phyloP scores from a whole-genome alignment of 2,797 vertebrate genomes.

The Choloepus didactylus region DNA sequence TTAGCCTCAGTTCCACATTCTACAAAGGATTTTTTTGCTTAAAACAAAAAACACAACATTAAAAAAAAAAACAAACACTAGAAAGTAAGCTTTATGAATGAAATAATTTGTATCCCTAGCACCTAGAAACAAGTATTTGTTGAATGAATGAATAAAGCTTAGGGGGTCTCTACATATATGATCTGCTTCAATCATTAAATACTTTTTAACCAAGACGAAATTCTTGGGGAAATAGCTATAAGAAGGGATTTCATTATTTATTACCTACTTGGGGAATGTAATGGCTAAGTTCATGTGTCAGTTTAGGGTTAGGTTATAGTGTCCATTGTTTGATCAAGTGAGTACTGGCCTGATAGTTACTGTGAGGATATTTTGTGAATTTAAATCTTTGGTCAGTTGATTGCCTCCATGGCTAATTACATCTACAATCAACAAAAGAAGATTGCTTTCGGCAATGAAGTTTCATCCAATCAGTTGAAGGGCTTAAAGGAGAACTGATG shows the following conservation, averaged over 20 bases:
- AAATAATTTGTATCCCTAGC: neutral
- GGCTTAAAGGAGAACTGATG: too few species aligned
- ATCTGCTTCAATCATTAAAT: conserved; percentile 62
- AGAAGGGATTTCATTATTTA: conserved; percentile 65
- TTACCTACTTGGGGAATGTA: conserved; percentile 14
- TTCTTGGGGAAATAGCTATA: neutral
- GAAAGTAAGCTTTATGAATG: conserved; percentile 45
- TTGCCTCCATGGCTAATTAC: too few species aligned
- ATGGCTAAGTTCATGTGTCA: too few species aligned
- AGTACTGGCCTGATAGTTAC: too few species aligned
- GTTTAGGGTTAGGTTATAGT: too few species aligned
- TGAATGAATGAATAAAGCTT: conserved; percentile 9
- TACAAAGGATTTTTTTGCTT: conserved; percentile 39
- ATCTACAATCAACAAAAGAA: too few species aligned
- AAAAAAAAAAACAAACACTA: neutral
- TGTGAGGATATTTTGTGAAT: too few species aligned
- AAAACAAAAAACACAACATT: conserved; percentile 10
- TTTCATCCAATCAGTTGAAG: too few species aligned
- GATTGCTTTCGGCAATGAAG: too few species aligned
- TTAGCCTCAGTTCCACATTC: conserved; percentile 46
- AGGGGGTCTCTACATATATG: conserved; percentile 19
- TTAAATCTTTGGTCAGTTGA: too few species aligned
- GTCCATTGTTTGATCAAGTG: too few species aligned
- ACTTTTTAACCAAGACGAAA: conserved; percentile 50
- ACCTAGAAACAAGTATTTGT: conserved; percentile 42